These are phyloP conservation scores for Eremophila alpestris DNA, from an alignment of 2,797 vertebrate species.

Conservation along the genomic window DNA sequence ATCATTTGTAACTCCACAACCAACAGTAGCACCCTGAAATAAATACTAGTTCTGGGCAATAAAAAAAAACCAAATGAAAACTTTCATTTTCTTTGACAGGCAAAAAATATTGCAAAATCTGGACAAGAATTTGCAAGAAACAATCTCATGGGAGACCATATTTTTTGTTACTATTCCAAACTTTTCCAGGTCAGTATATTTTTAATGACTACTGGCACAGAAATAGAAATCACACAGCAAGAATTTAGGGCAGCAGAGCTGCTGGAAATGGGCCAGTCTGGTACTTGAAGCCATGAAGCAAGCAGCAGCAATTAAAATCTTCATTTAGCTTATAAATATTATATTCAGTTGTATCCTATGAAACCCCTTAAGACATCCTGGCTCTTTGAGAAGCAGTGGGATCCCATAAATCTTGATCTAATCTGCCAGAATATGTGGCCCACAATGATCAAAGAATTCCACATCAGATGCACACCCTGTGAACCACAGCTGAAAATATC, in stretches of 20 bases:
- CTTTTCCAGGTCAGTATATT: conserved; percentile 90
- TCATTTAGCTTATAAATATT: neutral
- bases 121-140: conserved; percentile 92
- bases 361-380: neutral
- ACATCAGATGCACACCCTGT: neutral
- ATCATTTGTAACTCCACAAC: neutral
- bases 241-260: neutral
- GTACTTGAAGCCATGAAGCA: neutral
- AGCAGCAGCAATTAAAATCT: neutral
- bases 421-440: conserved; percentile 8
- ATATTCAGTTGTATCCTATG: neutral
- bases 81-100: conserved; percentile 74
- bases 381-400: neutral
- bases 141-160: conserved; percentile 89
- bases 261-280: neutral
- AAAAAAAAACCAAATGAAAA: neutral
- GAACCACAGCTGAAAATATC: conserved; percentile 67
- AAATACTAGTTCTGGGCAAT: neutral
- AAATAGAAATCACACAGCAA: neutral
- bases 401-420: conserved; percentile 28
- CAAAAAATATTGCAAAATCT: conserved; percentile 86
- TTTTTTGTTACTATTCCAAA: conserved; percentile 97
- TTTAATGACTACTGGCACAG: neutral
- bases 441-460: conserved; percentile 40
- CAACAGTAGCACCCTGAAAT: neutral